Base-by-base conservation (phyloP, 2,113 vertebrate genomes). In the Crotalus tigris region DNA sequence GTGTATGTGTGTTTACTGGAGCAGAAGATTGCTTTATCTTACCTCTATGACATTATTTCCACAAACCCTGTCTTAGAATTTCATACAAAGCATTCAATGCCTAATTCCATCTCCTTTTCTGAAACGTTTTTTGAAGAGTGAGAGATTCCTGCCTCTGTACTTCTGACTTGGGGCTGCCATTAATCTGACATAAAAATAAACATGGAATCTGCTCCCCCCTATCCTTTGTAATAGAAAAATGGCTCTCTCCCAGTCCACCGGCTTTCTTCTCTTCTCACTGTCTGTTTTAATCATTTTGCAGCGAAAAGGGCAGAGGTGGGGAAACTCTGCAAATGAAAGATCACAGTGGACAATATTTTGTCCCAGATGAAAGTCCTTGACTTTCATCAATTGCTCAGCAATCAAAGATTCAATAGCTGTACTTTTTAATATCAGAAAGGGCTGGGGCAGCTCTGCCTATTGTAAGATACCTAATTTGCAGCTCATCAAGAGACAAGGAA, bases 231-330 rank as follows among this genome's bases (percentile, higher is more conserved):
- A 91, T 89, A 57, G 88, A 69, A 44, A 95, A 95, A 96, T 55
- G 91, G 57, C 93, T 93, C 88, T 94, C 69, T 85, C n/a, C 88
- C 49, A 90, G 88, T 53, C 87, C 0, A 1, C 91, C 44, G 88
- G 12, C 90, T 92, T 94, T 94, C 91, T 95, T 94, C 93, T 88
- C 13, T 81, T 95, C 93, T 89, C 94, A 92, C 94, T 93, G 61
- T 94, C 93, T 94, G 92, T 88, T 96, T 96, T 95, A 95, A 96
- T 94, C 95, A 94, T 91, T 64, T 0, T 1, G 86, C 57, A 85
- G 93, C 61, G 49, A 59, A 39, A 24, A 46, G 89, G 88, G 90
- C 92, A 46, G 46, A 46, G 91, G 88, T 23, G 12, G n/a, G 51
- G 17, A 64, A 24, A 26, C 44, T 51, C 12, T 0, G 0, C 64